Base-by-base conservation (phyloP, 1,140 invertebrate genomes). In the Eumaeus atala region DNA sequence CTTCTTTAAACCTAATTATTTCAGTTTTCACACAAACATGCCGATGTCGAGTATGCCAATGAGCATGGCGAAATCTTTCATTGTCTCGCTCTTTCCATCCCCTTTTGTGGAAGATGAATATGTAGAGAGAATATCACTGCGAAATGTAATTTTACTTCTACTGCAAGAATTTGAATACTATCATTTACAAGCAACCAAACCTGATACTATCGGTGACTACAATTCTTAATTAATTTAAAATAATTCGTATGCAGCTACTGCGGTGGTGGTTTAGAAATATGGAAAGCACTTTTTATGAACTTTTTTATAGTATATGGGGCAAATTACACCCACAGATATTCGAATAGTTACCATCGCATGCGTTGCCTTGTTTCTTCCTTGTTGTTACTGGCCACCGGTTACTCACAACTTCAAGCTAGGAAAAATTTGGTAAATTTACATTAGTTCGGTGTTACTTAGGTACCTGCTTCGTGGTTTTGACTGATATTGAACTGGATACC, bases 131-230 rank as follows among this genome's bases (percentile, higher is more conserved):
- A 86, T 93, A 53, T 93, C 93, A 0, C 35, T 93, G 7, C 75
- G 68, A 0, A 59, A 90, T 10, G 58, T 89, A 0, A 83, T 91
- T 0, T 54, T 47, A 1, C 70, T 67, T 53, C 4, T 94, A 0
- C 16, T 95, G 0, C 84, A 90, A 71, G 95, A 97, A 84, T 83
- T 79, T 59, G 96, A 95, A 33, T 98, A 97, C 68, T 80, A 94
- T 28, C 94, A 96, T 73, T 84, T 98, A 34, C 96, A 98, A 86
- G 90, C 94, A 1, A 97, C 95, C 0, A 97, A 97, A 85, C 96
- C 96, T 1, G 96, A 98, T 72, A 98, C 96, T 6, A 89, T 97
- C 58, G 95, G 94, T 94, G 88, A 75, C 77, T 51, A n/a, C 38
- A 7, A 33, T 33, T 42, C 9, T 14, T 0, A 14, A 12, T 17